These are phyloP conservation scores for Brachyptera putata DNA, from an alignment of 2,888 invertebrate species.

Conservation along the genomic window DNA sequence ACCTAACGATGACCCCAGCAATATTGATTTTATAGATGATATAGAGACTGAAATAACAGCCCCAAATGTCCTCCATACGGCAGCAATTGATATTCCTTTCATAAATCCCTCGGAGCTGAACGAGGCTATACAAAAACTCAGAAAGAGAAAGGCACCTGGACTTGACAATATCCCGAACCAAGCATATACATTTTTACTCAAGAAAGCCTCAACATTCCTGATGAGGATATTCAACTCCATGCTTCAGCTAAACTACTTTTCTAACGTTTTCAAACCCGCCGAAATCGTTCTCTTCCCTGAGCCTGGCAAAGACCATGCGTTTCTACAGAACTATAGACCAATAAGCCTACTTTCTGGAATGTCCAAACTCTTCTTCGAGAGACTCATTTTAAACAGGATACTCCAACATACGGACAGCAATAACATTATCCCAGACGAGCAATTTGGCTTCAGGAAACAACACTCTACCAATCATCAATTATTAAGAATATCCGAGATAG, in stretches of 20 bases:
- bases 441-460: background rate
- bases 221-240: background rate
- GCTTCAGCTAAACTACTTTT: background rate
- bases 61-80: background rate
- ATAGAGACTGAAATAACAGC: background rate
- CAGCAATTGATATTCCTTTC: too few species aligned
- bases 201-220: constrained; percentile 25
- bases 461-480: background rate
- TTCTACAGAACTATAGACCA: constrained; percentile 28
- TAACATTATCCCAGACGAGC: too few species aligned
- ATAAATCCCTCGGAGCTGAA: too few species aligned
- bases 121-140: background rate
- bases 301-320: background rate
- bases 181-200: constrained; percentile 32
- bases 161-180: constrained; percentile 10
- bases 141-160: background rate
- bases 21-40: background rate
- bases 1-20: background rate
- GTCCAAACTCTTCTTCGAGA: background rate
- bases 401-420: too few species aligned
- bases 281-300: constrained; percentile 33
- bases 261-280: constrained; percentile 34
- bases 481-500: background rate
- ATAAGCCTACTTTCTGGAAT: constrained; percentile 34
- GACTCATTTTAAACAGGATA: background rate